phyloP scores from a whole-genome alignment of 2,888 invertebrate species.

The Camptogramma bilineatum region DNA sequence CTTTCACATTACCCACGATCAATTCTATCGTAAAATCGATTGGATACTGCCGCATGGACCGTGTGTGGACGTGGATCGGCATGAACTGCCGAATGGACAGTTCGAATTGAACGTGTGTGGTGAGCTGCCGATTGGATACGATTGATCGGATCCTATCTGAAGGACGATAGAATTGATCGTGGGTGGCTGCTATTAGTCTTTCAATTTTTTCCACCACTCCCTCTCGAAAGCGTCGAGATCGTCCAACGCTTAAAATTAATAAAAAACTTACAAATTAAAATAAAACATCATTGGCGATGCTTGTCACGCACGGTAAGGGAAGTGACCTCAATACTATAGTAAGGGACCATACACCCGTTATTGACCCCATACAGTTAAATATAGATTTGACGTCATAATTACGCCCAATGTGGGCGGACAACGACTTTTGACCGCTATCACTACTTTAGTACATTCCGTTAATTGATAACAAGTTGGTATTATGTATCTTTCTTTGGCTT shows the following conservation, averaged over 20 bases:
- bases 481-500: not conserved
- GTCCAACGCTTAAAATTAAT: not conserved
- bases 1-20: too few relatives aligned
- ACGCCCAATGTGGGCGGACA: slow-evolving; percentile 33
- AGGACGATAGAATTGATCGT: too few relatives aligned
- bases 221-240: too few relatives aligned
- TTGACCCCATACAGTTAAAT: slow-evolving; percentile 37
- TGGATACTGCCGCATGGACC: too few relatives aligned
- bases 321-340: slow-evolving; percentile 44
- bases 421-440: slow-evolving; percentile 27
- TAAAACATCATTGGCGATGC: slow-evolving; percentile 7
- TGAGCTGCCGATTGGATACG: too few relatives aligned
- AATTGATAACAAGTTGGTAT: slow-evolving; percentile 23
- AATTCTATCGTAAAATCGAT: too few relatives aligned
- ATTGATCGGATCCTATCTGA: too few relatives aligned
- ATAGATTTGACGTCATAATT: slow-evolving; percentile 30
- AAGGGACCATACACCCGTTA: slow-evolving; percentile 30
- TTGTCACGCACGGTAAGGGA: slow-evolving; percentile 37
- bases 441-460: slow-evolving; percentile 11
- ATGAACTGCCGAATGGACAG: too few relatives aligned
- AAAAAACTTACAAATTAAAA: slow-evolving; percentile 1
- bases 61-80: too few relatives aligned
- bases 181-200: too few relatives aligned
- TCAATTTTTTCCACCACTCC: not conserved
- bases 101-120: too few relatives aligned